phyloP scores from a whole-genome alignment of 2,113 vertebrate species.

The Pogona vitticeps region DNA sequence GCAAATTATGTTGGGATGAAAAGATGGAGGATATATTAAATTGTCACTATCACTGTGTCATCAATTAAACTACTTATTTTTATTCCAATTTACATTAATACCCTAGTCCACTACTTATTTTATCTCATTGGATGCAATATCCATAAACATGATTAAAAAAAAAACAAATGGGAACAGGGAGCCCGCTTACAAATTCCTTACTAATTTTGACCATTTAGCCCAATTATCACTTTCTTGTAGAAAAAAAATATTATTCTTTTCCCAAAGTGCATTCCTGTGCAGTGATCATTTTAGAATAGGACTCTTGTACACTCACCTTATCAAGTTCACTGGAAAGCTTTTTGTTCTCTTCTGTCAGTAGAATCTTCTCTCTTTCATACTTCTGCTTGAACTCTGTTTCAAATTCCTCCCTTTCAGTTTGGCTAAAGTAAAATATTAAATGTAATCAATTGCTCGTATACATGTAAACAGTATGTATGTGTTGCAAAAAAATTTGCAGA shows the following conservation, averaged over 20 bases:
- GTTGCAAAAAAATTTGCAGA: background rate
- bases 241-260: too few relatives aligned
- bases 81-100: background rate
- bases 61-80: background rate
- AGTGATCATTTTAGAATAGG: too few relatives aligned
- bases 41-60: background rate
- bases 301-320: constrained; percentile 80
- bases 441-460: constrained; percentile 26
- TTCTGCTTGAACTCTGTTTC: constrained; percentile 93
- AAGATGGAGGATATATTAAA: background rate
- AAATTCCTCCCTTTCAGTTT: constrained; percentile 94
- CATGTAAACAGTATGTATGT: background rate
- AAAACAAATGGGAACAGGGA: background rate
- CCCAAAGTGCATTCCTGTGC: too few relatives aligned
- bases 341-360: constrained; percentile 92
- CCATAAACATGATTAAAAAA: background rate
- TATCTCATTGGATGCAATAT: background rate
- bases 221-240: too few relatives aligned
- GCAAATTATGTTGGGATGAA: background rate
- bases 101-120: background rate
- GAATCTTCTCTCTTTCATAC: constrained; percentile 88
- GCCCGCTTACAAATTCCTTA: background rate
- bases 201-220: too few relatives aligned
- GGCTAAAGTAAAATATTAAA: constrained; percentile 77
- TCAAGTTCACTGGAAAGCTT: constrained; percentile 92